These are phyloP conservation scores for Sebastes goodei DNA, from an alignment of 2,797 vertebrate genomes.

Conservation along the genomic window DNA sequence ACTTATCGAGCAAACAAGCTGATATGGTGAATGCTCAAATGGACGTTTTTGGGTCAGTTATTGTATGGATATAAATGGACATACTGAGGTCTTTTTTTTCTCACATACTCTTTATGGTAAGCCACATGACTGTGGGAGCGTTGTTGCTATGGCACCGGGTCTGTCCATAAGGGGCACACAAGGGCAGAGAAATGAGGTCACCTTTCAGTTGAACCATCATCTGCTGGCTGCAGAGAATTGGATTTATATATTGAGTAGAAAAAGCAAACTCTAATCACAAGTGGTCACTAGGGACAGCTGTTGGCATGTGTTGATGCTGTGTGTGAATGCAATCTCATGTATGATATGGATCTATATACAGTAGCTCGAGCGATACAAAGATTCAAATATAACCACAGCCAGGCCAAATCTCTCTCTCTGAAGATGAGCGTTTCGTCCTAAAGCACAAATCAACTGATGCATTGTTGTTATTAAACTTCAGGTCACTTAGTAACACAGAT, in stretches of 20 bases:
- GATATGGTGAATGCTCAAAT: neutral
- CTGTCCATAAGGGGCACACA: constrained; percentile 1
- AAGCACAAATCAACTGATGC: constrained; percentile 9
- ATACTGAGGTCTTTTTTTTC: too few species aligned
- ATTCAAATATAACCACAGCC: neutral
- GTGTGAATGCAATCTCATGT: neutral
- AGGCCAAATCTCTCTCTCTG: neutral
- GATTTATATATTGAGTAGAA: neutral
- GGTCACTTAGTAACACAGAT: constrained; percentile 41
- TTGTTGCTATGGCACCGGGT: constrained; percentile 54
- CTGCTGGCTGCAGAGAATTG: neutral
- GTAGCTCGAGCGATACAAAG: neutral
- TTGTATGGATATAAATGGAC: too few species aligned
- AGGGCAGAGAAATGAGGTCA: constrained; percentile 27
- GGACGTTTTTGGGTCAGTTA: neutral
- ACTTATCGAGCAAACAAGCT: neutral
- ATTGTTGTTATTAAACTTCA: constrained; percentile 43
- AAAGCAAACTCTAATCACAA: neutral
- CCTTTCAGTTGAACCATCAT: constrained; percentile 2
- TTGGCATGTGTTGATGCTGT: neutral
- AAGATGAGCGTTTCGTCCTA: neutral
- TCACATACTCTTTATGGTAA: too few species aligned
- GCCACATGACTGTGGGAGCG: neutral
- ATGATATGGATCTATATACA: neutral
- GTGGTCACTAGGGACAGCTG: neutral